Base-by-base conservation (phyloP, 2,113 vertebrate species). In the Scomber japonicus region DNA sequence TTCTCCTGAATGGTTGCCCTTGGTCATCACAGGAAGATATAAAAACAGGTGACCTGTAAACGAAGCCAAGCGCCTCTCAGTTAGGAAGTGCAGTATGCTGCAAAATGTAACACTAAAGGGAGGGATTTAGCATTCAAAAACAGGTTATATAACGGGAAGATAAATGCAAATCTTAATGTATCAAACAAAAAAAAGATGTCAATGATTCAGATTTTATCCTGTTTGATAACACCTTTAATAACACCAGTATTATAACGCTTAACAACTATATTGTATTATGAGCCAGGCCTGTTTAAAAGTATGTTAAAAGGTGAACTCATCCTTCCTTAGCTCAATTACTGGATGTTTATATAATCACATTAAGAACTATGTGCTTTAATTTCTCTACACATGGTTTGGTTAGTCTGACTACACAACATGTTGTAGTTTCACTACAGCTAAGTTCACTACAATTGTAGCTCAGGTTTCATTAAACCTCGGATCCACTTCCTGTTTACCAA, bases 401-500 rank as follows among this genome's bases (percentile, higher is more conserved):
- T n/a, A 13, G 27, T 56, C 17, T 40, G 16, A 60, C 54, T 40
- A 61, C 19, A 48, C 17, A 49, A 16, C 17, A 46, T 21, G 30
- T 5, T 40, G 5, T 3, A 7, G 27, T 21, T 35, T 35, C 24
- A 27, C 24, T 27, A 27, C 24, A 27, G 24, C 4, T 8, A 62
- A 48, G 13, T 11, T 30, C 21, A 56, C 13, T n/a, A 27, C 24
- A 27, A 27, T 27, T 27, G 24, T 27, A 27, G 24, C 24, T 27
- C 24, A 27, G 24, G 24, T 27, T 27, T 27, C 24, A 27, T 27
- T 27, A 27, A 27, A 27, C 24, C 24, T 15, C 30, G 40, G 14
- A 27, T 45, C n/a, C 21, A 85, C 84, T 78, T 87, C 82, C 80
- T 88, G 80, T 84, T 87, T 87, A 82, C 60, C 9, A 50, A 31